Evolutionary conservation across 2,113 vertebrate genomes (phyloP).

Genomic region (Scomber colias): DNA sequence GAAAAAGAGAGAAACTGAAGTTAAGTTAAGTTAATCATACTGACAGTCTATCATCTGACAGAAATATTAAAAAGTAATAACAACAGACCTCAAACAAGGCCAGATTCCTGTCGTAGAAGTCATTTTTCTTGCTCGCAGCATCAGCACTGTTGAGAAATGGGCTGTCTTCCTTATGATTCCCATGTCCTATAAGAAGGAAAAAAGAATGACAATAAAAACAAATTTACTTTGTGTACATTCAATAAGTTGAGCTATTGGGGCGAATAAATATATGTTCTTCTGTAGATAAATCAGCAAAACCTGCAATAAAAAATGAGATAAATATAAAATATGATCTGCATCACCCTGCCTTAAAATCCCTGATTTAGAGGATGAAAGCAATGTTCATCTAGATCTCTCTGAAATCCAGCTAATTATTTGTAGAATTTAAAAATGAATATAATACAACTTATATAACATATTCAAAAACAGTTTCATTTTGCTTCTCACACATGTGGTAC

Average conservation of each 20-base stretch:
- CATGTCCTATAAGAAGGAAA: constrained; percentile 85
- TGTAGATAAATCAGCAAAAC: not conserved
- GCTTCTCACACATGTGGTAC: not conserved
- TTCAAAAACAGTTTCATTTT: not conserved
- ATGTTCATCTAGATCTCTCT: too few relatives aligned
- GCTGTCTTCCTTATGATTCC: constrained; percentile 94
- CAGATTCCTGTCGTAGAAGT: constrained; percentile 97
- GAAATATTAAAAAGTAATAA: not conserved
- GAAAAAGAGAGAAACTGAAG: constrained; percentile 43
- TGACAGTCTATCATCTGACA: not conserved
- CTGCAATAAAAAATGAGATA: too few relatives aligned
- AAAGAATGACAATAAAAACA: not conserved
- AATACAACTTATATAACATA: not conserved
- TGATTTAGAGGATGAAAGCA: too few relatives aligned
- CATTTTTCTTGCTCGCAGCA: constrained; percentile 86
- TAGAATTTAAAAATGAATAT: not conserved
- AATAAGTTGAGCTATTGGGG: not conserved
- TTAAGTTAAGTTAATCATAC: not conserved
- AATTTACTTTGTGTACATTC: not conserved
- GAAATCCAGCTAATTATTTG: not conserved
- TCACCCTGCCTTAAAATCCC: not conserved
- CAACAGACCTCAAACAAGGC: constrained; percentile 95
- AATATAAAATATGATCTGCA: too few relatives aligned
- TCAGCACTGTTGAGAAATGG: constrained; percentile 92
- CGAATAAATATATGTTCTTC: not conserved